Evolutionary conservation across 2,888 invertebrate genomes (phyloP).

Genomic region (Urechis unicinctus): DNA sequence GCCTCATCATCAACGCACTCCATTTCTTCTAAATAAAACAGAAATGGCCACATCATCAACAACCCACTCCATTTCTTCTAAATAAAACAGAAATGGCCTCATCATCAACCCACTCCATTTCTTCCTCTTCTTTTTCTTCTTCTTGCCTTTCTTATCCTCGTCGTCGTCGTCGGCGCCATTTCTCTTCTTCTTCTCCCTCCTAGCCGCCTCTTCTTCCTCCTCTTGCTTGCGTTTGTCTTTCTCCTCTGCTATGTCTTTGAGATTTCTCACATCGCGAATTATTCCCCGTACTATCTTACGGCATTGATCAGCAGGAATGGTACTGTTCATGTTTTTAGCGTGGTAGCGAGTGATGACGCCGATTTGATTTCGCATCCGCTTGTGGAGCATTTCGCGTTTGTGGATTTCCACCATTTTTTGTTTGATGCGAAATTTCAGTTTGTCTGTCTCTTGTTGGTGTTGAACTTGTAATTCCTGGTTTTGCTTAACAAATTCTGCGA

Average conservation of each 20-base stretch:
- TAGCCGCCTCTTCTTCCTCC: background rate
- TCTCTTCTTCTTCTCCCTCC: conserved; percentile 5
- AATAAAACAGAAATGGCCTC: background rate
- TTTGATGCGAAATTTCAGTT: background rate
- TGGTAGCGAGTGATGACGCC: conserved; percentile 13
- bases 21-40: too few relatives aligned
- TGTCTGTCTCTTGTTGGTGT: background rate
- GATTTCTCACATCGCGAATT: conserved; percentile 16
- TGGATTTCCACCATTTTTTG: conserved; percentile 12
- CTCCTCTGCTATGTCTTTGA: conserved; percentile 16
- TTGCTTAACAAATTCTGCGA: background rate
- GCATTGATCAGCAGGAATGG: conserved; percentile 12
- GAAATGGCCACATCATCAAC: background rate
- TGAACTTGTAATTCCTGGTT: background rate
- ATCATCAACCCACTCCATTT: background rate
- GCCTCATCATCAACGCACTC: too few relatives aligned
- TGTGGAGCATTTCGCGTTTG: conserved; percentile 12
- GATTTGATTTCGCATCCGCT: conserved; percentile 11
- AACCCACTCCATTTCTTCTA: too few relatives aligned
- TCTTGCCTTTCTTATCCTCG: conserved; percentile 1
- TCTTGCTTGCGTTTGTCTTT: conserved; percentile 6
- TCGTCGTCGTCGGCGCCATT: conserved; percentile 3
- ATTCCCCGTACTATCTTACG: conserved; percentile 16
- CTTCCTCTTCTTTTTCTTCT: conserved; percentile 3
- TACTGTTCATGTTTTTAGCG: conserved; percentile 19